phyloP scores from a whole-genome alignment of 2,797 vertebrate species.

The Sebastes vulpes region DNA sequence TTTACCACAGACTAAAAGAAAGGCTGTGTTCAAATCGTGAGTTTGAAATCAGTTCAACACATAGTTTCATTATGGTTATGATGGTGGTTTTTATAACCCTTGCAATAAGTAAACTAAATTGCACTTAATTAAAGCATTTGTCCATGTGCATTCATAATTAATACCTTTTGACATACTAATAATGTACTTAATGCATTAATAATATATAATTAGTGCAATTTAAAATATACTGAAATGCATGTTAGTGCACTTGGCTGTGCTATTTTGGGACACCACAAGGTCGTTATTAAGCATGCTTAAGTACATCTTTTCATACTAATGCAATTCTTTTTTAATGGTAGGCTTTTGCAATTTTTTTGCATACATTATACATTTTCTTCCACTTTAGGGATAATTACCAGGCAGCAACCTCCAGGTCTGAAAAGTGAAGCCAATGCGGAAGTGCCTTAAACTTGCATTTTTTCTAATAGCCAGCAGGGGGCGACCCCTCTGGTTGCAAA shows the following conservation, averaged over 20 bases:
- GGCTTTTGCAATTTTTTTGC: background rate
- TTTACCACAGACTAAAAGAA: background rate
- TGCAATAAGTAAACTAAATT: background rate
- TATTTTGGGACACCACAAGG: background rate
- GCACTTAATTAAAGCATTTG: background rate
- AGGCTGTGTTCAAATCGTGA: background rate
- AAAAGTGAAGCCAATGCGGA: no score
- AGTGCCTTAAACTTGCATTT: no score
- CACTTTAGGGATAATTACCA: background rate
- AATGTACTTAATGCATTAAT: background rate
- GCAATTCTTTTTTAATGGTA: background rate
- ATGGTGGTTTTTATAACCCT: background rate
- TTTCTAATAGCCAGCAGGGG: no score
- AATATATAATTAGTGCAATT: background rate
- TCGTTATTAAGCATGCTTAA: background rate
- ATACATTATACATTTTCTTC: background rate
- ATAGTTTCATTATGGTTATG: background rate
- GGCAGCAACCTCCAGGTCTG: no score
- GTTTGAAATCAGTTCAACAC: background rate
- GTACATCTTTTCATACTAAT: background rate
- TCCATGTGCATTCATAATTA: background rate
- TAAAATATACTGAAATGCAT: background rate
- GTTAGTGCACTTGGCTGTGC: background rate
- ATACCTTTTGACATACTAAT: background rate
- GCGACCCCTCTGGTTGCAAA: no score